Percentiles rank a stretch among this genome's conserved stretches.
Conservation (phyloP, 2,113 vertebrate genomes). For the Vombatus ursinus region DNA sequence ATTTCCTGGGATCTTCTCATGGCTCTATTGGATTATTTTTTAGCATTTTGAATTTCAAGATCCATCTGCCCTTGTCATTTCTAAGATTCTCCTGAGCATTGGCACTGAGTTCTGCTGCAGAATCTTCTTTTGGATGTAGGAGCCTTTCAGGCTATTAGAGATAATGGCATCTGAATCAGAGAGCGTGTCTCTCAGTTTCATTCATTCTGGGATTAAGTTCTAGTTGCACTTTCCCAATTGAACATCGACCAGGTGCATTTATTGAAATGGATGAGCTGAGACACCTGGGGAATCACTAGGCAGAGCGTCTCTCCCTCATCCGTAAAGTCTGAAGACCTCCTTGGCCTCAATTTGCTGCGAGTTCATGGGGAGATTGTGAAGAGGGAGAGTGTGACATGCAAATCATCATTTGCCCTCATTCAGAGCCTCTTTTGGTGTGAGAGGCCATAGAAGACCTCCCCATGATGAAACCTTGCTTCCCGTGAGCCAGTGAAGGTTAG, state of each 20-base stretch:
- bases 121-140: constrained; percentile 4
- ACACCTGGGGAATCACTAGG: neutral
- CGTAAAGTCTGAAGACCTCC: constrained; percentile 39
- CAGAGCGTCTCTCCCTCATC: neutral
- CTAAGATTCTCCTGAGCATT: neutral
- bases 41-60: constrained; percentile 6
- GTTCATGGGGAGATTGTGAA: constrained; percentile 36
- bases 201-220: constrained; percentile 36
- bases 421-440: constrained; percentile 1
- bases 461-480: constrained; percentile 41
- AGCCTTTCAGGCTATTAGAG: constrained; percentile 45
- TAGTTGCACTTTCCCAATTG: constrained; percentile 11
- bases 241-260: constrained; percentile 20
- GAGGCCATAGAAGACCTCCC: constrained; percentile 47
- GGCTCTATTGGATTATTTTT: neutral
- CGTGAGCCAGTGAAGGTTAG: constrained; percentile 45
- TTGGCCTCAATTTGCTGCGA: constrained; percentile 58
- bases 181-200: constrained; percentile 7
- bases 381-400: constrained; percentile 34
- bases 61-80: neutral
- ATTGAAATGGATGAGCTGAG: constrained; percentile 41
- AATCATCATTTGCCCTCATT: neutral
- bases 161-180: constrained; percentile 51
- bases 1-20: neutral
- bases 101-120: neutral